Conservation (phyloP, 2,888 invertebrate genomes). For the Drosophila prostipennis region DNA sequence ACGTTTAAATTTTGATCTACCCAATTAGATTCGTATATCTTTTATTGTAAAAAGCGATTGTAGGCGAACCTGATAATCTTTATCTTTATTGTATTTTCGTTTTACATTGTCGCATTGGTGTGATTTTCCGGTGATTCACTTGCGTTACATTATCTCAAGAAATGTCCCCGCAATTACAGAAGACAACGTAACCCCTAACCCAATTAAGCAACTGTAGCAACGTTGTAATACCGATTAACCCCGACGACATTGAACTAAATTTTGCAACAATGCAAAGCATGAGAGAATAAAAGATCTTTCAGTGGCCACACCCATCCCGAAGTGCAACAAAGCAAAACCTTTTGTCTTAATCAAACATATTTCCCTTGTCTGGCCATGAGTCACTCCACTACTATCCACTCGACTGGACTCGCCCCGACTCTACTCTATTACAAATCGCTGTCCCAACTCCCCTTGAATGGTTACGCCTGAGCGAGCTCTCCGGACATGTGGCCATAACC, state of each 20-base stretch:
- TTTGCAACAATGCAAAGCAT: slow-evolving; percentile 14
- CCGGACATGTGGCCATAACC: slow-evolving; percentile 30
- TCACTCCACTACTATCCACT: slow-evolving; percentile 19
- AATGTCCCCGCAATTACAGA: neutral
- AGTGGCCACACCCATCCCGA: slow-evolving; percentile 39
- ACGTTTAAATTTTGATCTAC: no score
- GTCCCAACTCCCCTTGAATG: slow-evolving; percentile 17
- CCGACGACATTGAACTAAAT: slow-evolving; percentile 68
- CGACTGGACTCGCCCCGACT: neutral
- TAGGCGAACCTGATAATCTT: neutral
- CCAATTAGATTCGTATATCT: no score
- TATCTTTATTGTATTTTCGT: slow-evolving; percentile 6
- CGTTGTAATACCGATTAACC: slow-evolving; percentile 8
- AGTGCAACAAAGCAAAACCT: slow-evolving; percentile 43
- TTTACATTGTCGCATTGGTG: slow-evolving; percentile 1
- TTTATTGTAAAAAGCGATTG: no score
- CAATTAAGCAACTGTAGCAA: slow-evolving; percentile 1
- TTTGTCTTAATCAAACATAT: slow-evolving; percentile 58
- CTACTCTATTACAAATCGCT: slow-evolving; percentile 6
- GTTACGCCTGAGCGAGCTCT: slow-evolving; percentile 50
- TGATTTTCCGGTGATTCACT: slow-evolving; percentile 2
- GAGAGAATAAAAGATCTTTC: slow-evolving; percentile 33
- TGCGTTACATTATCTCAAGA: slow-evolving; percentile 3
- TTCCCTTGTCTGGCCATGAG: slow-evolving; percentile 40
- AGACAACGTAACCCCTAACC: slow-evolving; percentile 18